Conservation (phyloP, 2,797 vertebrate species). For the Sebastes miniatus region DNA sequence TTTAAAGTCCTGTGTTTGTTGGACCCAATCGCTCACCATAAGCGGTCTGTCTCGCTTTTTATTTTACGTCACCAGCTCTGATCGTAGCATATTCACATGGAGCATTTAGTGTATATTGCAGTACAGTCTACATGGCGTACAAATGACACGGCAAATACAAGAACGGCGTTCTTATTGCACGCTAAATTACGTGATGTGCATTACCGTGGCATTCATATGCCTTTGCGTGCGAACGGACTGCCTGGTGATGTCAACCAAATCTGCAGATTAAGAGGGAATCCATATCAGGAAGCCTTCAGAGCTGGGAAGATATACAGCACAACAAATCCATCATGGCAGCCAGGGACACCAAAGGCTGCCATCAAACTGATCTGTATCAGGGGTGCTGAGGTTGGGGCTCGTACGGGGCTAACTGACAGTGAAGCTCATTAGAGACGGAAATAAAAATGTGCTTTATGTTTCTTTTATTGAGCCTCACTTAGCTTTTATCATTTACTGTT, state of each 20-base stretch:
- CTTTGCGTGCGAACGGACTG: too few species aligned
- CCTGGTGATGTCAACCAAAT: not conserved
- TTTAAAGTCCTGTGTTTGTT: too few species aligned
- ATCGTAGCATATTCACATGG: not conserved
- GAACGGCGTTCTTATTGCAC: not conserved
- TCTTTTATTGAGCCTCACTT: not conserved
- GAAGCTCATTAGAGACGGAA: not conserved
- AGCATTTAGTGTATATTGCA: not conserved
- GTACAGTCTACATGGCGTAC: not conserved
- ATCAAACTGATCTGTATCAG: not conserved
- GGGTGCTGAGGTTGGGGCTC: not conserved
- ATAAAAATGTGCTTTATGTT: not conserved
- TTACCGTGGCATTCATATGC: not conserved
- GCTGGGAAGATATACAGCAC: not conserved
- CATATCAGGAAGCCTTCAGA: not conserved
- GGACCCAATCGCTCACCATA: too few species aligned
- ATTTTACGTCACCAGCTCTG: not conserved
- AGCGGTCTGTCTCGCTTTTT: not conserved
- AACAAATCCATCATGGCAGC: conserved; percentile 6
- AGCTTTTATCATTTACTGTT: not conserved
- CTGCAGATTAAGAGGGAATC: not conserved
- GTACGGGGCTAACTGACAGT: not conserved
- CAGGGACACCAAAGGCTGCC: not conserved
- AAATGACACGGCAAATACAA: not conserved
- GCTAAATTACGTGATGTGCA: not conserved